Percentiles rank a stretch among this genome's conserved stretches.
Evolutionary conservation across 2,113 vertebrate species (phyloP).

Genomic region (Suncus etruscus): DNA sequence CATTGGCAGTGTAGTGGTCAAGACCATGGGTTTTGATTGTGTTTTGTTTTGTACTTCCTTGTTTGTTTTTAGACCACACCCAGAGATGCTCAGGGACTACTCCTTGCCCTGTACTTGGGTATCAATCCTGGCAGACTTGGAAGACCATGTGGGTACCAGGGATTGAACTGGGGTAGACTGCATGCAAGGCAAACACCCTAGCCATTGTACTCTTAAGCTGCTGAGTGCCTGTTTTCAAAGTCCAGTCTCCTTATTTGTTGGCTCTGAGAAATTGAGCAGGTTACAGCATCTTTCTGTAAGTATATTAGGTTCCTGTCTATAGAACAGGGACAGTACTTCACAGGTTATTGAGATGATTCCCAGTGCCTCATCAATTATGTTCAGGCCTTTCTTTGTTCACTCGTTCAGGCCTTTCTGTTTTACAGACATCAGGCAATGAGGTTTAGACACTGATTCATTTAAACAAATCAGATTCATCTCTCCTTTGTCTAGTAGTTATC

Average conservation of each 20-base stretch:
- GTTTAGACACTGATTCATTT: neutral
- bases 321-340: constrained; percentile 15
- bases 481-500: neutral
- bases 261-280: neutral
- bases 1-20: neutral
- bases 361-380: neutral
- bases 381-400: neutral
- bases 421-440: neutral
- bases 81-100: too few relatives aligned
- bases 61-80: too few relatives aligned
- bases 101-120: too few relatives aligned
- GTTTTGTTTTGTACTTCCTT: too few relatives aligned
- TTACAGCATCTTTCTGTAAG: neutral
- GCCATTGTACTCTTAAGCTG: too few relatives aligned
- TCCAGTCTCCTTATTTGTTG: neutral
- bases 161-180: too few relatives aligned
- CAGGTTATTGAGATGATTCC: neutral
- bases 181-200: too few relatives aligned
- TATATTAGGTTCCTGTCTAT: neutral
- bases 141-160: too few relatives aligned
- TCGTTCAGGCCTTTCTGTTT: neutral
- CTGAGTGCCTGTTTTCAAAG: neutral
- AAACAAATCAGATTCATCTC: neutral
- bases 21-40: neutral
- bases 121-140: too few relatives aligned